Evolutionary conservation across 2,797 vertebrate genomes (phyloP), one percentile per base, ranked within the genome.

Genomic region (Darevskia nairensis): DNA sequence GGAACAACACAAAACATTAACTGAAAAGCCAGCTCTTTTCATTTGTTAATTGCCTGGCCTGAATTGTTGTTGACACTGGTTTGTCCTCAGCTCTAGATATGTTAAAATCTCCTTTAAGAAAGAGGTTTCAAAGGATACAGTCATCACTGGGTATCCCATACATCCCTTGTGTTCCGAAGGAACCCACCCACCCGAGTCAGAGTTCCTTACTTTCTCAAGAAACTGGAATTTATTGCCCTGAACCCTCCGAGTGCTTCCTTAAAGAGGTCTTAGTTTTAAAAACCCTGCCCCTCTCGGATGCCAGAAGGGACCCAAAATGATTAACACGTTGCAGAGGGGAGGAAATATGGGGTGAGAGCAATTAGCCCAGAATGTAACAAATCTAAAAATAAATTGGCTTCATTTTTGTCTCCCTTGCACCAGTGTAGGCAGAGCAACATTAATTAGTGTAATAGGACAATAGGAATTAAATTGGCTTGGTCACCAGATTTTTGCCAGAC

Each of bases 381-480:
- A 95, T 94, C 95, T 95, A 95, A 96, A 97, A 96, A 94, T 94
- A 95, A 93, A 94, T 93, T 94, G 90, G 86, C 95, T 96, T 95
- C 74, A 83, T 94, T 97, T 72, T 96, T 92, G 95, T 94, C 91
- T 96, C 91, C 92, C 90, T 90, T 94, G 94, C 92, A 95, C 94
- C 88, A 91, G 89, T 82, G 89, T 71, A 91, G 92, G 90, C 93
- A 93, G 94, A 95, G 90, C 93, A 94, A 94, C 93, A 95, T 96
- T 96, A 96, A 97, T 97, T 97, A 96, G 92, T 85, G 84, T 94
- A 96, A 95, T 88, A 96, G 96, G 97, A 97, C 97, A 98, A 97
- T 95, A 96, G 96, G 97, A 97, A 96, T 96, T 96, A 97, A 97
- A 97, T 97, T 96, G 96, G 96, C 95, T 97, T 96, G 95, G 96